phyloP scores from a whole-genome alignment of 2,888 invertebrate genomes.

The Drosophila sordidapex region DNA sequence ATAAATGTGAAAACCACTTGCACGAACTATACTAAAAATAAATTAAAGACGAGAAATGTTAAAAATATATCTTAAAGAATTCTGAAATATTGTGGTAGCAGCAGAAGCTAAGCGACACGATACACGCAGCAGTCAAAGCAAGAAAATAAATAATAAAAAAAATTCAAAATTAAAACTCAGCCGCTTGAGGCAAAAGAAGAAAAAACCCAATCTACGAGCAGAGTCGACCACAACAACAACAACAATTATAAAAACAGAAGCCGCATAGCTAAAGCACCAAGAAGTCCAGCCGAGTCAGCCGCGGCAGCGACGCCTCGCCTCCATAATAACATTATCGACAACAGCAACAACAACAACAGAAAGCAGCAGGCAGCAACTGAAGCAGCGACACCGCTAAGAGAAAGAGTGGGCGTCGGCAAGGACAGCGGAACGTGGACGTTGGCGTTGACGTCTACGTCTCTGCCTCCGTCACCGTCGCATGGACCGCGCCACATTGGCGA shows the following conservation, averaged over 20 bases:
- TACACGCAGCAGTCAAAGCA: slow-evolving; percentile 26
- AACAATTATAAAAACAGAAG: slow-evolving; percentile 57
- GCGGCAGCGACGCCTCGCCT: slow-evolving; percentile 35
- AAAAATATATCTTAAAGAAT: slow-evolving; percentile 72
- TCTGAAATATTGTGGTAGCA: slow-evolving; percentile 62
- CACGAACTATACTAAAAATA: slow-evolving; percentile 68
- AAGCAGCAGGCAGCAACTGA: slow-evolving; percentile 23
- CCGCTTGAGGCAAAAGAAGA: slow-evolving; percentile 59
- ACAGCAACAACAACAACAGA: slow-evolving; percentile 33
- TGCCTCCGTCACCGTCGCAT: slow-evolving; percentile 32
- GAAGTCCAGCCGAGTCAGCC: slow-evolving; percentile 54
- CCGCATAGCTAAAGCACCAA: slow-evolving; percentile 60
- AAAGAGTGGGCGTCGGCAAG: slow-evolving; percentile 74
- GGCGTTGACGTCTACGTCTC: slow-evolving; percentile 25
- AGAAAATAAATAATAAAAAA: slow-evolving; percentile 22
- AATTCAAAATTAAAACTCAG: slow-evolving; percentile 73
- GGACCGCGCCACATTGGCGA: slow-evolving; percentile 65
- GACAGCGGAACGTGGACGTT: slow-evolving; percentile 55
- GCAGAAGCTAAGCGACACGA: slow-evolving; percentile 41
- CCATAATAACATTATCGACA: slow-evolving; percentile 59
- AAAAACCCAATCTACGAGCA: slow-evolving; percentile 68
- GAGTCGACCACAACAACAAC: slow-evolving; percentile 23
- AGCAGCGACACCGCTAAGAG: slow-evolving; percentile 38
- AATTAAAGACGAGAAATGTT: slow-evolving; percentile 67
- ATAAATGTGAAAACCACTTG: slow-evolving; percentile 63